Percentiles rank a stretch among this genome's conserved stretches.
These are phyloP conservation scores for Callospermophilus lateralis DNA, from an alignment of 2,113 vertebrate genomes.

Conservation along the genomic window DNA sequence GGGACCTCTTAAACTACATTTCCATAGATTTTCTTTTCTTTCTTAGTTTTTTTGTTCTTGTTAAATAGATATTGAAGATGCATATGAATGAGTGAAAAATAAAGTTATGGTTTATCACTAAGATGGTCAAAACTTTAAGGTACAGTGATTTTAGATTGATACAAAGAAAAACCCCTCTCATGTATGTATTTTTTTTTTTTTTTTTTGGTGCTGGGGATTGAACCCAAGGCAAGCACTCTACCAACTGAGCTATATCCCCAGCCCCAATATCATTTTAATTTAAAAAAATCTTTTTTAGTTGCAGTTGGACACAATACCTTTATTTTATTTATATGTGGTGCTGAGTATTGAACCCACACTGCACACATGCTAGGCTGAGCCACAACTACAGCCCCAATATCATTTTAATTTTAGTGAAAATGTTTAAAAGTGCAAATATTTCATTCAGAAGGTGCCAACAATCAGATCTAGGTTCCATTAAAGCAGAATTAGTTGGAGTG, in stretches of 20 bases:
- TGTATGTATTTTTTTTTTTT: neutral
- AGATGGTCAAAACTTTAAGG: slow-evolving; percentile 47
- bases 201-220: too few species aligned
- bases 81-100: slow-evolving; percentile 52
- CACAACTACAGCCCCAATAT: too few species aligned
- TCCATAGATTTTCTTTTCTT: slow-evolving; percentile 19
- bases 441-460: neutral
- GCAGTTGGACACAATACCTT: too few species aligned
- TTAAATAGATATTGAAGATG: slow-evolving; percentile 37
- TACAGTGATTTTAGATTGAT: neutral
- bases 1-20: slow-evolving; percentile 25
- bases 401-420: slow-evolving; percentile 53
- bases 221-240: too few species aligned
- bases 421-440: neutral
- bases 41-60: neutral
- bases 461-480: neutral
- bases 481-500: neutral
- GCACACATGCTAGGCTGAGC: too few species aligned
- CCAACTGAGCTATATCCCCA: too few species aligned
- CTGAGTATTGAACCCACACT: too few species aligned
- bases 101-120: slow-evolving; percentile 39
- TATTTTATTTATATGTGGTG: too few species aligned
- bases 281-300: neutral
- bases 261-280: slow-evolving; percentile 11
- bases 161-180: neutral